Percentiles rank a stretch among this genome's conserved stretches.
These are phyloP conservation scores for Aethina tumida DNA, from an alignment of 1,140 invertebrate genomes.

Conservation along the genomic window DNA sequence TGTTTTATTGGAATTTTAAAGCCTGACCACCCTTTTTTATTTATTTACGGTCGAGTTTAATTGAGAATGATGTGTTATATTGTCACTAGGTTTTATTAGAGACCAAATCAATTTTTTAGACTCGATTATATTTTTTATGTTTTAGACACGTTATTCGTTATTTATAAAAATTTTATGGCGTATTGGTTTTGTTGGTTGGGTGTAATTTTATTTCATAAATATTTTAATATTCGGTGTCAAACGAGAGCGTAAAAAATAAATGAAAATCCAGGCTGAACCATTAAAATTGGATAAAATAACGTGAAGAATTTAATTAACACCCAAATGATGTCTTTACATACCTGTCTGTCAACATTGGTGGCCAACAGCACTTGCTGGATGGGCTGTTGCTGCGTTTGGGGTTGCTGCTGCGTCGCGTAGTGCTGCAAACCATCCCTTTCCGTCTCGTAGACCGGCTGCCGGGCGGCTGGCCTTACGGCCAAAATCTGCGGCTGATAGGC, in stretches of 20 bases:
- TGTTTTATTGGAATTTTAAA: too few species aligned
- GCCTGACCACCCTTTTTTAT: too few species aligned
- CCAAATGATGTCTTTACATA: constrained; percentile 6
- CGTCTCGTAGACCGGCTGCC: constrained; percentile 10
- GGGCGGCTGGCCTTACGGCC: background rate
- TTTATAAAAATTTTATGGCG: too few species aligned
- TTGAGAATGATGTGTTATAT: too few species aligned
- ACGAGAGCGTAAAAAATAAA: constrained; percentile 2
- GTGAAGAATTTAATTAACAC: constrained; percentile 4
- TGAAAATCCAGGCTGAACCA: background rate
- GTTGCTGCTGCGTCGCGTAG: constrained; percentile 14
- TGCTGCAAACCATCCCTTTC: constrained; percentile 15
- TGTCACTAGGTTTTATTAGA: too few species aligned
- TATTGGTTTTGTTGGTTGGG: too few species aligned
- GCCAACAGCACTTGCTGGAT: constrained; percentile 16
- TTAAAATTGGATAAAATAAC: background rate
- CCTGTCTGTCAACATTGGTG: constrained; percentile 16
- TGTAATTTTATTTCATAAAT: too few species aligned
- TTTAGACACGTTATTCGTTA: too few species aligned
- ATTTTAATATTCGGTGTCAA: too few species aligned
- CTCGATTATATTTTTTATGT: too few species aligned
- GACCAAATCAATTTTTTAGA: too few species aligned
- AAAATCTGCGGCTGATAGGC: constrained; percentile 13
- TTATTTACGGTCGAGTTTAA: too few species aligned
- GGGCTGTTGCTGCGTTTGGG: constrained; percentile 12